Base-by-base conservation (phyloP, 1,140 invertebrate genomes). In the Drosophila gunungcola region DNA sequence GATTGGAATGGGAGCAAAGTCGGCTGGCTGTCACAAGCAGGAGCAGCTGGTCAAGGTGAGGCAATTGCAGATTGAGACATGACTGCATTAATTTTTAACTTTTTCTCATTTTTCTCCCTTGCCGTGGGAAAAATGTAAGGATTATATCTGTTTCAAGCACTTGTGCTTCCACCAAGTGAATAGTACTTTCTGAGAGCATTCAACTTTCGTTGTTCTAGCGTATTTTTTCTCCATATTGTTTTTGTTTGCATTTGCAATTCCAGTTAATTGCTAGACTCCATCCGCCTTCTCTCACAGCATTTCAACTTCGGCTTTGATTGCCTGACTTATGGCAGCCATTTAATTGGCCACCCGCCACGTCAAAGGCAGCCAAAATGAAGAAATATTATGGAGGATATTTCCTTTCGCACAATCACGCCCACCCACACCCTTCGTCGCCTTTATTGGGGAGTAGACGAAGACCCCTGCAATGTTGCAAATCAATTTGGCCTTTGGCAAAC, bases 401-500 rank as follows among this genome's bases (percentile, higher is more conserved):
- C 29, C 45, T 10, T 68, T 68, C 52, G 51, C 39, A 36, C 34
- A 69, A 36, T 56, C 21, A 39, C 45, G 9, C 58, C 13, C 12
- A 38, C 58, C 13, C 12, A 38, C 46, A 16, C 2, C 13, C 13
- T 25, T 32, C 16, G 16, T 21, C 16, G 16, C 16, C 52, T n/a
- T 29, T 25, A 7, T 32, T 32, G 3, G 43, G 25, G 27, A 6
- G 13, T 42, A 7, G 27, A 4, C 21, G 46, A 4, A 13, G 46
- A 42, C 39, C 13, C 41, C n/a, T 38, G 67, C 58, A 78, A 65
- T 84, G 73, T 72, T 78, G 64, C 78, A 82, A 86, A 85, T 86
- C 78, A 85, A 85, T 85, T 85, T 86, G 65, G 64, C 80, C 53
- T 88, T 88, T 60, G 61, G 27, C 46, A 73, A 81, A 64, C 83